Evolutionary conservation across 2,797 vertebrate genomes (phyloP), one percentile per base, ranked within the genome.

Genomic region (Agapornis canus): DNA sequence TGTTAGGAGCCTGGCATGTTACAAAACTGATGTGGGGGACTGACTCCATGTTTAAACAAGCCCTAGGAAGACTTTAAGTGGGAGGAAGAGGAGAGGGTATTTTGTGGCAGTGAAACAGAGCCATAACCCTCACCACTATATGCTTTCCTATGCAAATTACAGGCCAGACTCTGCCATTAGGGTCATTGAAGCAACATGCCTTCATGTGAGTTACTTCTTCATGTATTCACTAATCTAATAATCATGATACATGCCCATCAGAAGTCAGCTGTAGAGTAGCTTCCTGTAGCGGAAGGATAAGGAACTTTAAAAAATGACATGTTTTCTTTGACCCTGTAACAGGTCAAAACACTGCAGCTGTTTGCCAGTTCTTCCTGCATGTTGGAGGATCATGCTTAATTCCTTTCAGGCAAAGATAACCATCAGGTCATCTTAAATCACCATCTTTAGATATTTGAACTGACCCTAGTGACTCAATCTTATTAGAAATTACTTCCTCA

Each of bases 201-300:
- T 75, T 63, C 12, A 2, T 4, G 5, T 32, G 40, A 47, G 23
- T 69, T 51, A 9, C 22, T 45, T 57, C 49, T 72, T 82, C 40
- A 13, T 0, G 1, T 13, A 6, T 10, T 70, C 10, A 20, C 7
- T 52, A n/a, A 32, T 61, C 18, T 63, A 31, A 19, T 37, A 51
- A 20, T 56, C 26, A 15, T 9, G 40, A 27, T 43, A 17, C 3
- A 21, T 40, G 37, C 27, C 42, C 60, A 89, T 32, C 59, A 57
- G 31, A 61, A 54, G 23, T 73, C 54, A 85, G 37, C 17, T 47
- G 11, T 63, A 4, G 31, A 39, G 11, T 57, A 23, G 54, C 54
- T 57, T 57, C 21, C 35, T 70, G 7, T 13, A 32, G 26, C 60
- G 49, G 22, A 87, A 72, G 6, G 35, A 15, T 2, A 11, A 26